Conservation (phyloP, 2,888 invertebrate genomes). For the Notodonta ziczac region DNA sequence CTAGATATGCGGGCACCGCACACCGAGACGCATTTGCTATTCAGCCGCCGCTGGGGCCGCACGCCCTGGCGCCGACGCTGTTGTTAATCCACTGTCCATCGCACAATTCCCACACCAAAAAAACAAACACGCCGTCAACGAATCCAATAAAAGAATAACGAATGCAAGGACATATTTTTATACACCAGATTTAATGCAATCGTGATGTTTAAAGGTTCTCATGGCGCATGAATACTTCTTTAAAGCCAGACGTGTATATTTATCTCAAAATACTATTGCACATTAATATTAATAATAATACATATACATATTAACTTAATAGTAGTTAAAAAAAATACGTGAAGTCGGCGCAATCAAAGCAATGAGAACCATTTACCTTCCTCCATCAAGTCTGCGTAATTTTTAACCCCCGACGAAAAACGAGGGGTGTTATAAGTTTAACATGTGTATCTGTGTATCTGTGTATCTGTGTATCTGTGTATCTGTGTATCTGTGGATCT, state of each 20-base stretch:
- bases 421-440: too few species aligned
- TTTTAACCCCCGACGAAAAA: too few species aligned
- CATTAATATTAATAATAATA: too few species aligned
- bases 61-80: conserved; percentile 72
- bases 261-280: background rate
- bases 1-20: conserved; percentile 61
- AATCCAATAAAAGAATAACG: conserved; percentile 51
- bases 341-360: conserved; percentile 22
- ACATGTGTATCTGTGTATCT: too few species aligned
- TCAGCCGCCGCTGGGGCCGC: conserved; percentile 55
- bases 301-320: background rate
- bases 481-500: too few species aligned
- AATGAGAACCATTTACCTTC: conserved; percentile 32
- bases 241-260: conserved; percentile 25
- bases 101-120: conserved; percentile 64
- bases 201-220: conserved; percentile 20
- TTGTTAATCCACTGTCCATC: conserved; percentile 78
- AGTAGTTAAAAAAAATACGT: background rate
- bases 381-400: conserved; percentile 35
- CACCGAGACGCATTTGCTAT: conserved; percentile 70
- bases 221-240: conserved; percentile 32
- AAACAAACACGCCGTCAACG: conserved; percentile 50
- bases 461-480: too few species aligned
- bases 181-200: conserved; percentile 61
- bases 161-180: conserved; percentile 57